These are phyloP conservation scores for Acipenser oxyrinchus DNA, from an alignment of 2,797 vertebrate genomes.

Conservation along the genomic window DNA sequence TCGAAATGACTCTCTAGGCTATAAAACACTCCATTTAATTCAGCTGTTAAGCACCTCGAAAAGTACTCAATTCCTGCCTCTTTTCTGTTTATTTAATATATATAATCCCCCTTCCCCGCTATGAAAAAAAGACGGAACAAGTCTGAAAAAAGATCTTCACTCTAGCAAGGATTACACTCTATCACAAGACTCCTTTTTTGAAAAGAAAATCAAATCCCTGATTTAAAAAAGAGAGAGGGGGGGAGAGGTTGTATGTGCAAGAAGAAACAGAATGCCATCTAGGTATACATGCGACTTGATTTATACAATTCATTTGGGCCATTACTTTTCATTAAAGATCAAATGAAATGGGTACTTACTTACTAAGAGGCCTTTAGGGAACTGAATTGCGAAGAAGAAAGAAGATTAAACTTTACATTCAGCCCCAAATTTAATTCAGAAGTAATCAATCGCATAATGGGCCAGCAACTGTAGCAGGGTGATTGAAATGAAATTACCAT, in stretches of 20 bases:
- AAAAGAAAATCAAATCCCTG: slow-evolving; percentile 19
- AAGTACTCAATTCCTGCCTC: slow-evolving; percentile 48
- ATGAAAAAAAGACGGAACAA: slow-evolving; percentile 29
- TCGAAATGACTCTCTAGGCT: slow-evolving; percentile 62
- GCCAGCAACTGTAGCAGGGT: slow-evolving; percentile 99
- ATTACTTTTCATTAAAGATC: slow-evolving; percentile 99
- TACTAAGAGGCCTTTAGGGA: slow-evolving; percentile 99
- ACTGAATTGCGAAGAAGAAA: slow-evolving; percentile 99
- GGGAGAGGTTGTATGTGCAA: slow-evolving; percentile 36
- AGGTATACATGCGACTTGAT: slow-evolving; percentile 97
- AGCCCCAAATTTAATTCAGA: slow-evolving; percentile 99
- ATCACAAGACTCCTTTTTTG: slow-evolving; percentile 19
- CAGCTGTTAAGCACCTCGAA: slow-evolving; percentile 53
- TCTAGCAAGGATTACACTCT: slow-evolving; percentile 25
- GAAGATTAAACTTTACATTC: slow-evolving; percentile 99
- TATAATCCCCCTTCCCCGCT: slow-evolving; percentile 45
- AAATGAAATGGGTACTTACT: slow-evolving; percentile 99
- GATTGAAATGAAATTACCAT: slow-evolving; percentile 99
- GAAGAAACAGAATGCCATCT: slow-evolving; percentile 75
- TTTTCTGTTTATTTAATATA: slow-evolving; percentile 45
- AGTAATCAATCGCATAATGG: slow-evolving; percentile 99
- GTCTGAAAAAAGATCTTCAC: slow-evolving; percentile 19
- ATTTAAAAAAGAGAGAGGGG: slow-evolving; percentile 42
- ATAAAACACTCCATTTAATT: slow-evolving; percentile 57
- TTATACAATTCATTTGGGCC: slow-evolving; percentile 99